Evolutionary conservation across 2,888 invertebrate genomes (phyloP), one percentile per base, ranked within the genome.

Genomic region (Antheraea assamensis): DNA sequence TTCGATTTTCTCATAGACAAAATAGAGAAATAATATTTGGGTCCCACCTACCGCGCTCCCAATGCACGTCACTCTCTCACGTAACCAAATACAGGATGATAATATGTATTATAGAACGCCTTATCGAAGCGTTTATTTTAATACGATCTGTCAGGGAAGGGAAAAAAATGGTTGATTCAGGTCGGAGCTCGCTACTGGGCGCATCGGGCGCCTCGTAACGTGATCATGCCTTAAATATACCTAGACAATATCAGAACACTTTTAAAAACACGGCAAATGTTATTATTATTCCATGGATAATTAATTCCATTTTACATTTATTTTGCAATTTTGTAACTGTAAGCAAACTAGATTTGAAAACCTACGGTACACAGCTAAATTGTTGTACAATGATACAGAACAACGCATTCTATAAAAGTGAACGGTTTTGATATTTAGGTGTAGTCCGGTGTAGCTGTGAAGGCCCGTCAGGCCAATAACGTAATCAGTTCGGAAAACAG

Each of bases 61-160:
- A 90, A 87, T 89, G 90, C 85, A 85, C 89, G 89, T 91, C 91
- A 88, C 84, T 87, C 87, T 87, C 84, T 90, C 92, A 90, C 92
- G 93, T 90, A 93, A 93, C 93, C 90, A 91, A 93, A 94, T 92
- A 94, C 90, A 92, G 90, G 90, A 89, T 89, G 90, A 92, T 91
- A 89, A 90, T 90, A 68, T 68, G 68, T 68, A 90, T 89, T 92
- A 88, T 91, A 90, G 90, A 90, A 92, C 90, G 92, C 90, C 87
- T 90, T 93, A 92, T 92, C 92, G 89, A 84, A 92, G 89, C 94
- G 93, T 94, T 94, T 94, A 94, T 93, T 94, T 93, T 94, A 94
- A 94, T 94, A 93, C 89, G 93, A 93, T 92, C 93, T 94, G 94
- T 94, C 94, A 93, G 94, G 89, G 86, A 87, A 86, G 88, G 88